Evolutionary conservation across 2,888 invertebrate genomes (phyloP).

Genomic region (Euzetes globulus): DNA sequence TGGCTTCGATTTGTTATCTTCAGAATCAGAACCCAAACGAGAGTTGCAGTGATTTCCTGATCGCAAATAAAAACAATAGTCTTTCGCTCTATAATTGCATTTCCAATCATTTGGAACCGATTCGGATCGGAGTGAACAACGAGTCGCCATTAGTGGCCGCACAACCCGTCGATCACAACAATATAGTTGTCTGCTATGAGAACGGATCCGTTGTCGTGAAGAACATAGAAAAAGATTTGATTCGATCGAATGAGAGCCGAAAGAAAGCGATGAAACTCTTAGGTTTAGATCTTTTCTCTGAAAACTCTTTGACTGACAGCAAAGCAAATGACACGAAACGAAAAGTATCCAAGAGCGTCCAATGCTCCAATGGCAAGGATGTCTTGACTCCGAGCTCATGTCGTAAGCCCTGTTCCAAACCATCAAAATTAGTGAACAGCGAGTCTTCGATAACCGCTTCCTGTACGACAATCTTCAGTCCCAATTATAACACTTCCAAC

Average conservation of each 20-base stretch:
- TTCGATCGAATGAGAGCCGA: conserved; percentile 24
- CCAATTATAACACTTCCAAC: conserved; percentile 30
- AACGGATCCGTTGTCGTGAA: conserved; percentile 34
- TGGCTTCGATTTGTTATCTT: conserved; percentile 32
- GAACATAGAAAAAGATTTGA: conserved; percentile 35
- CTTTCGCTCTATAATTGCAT: conserved; percentile 34
- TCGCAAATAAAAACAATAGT: conserved; percentile 34
- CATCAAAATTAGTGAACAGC: conserved; percentile 28
- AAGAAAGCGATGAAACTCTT: conserved; percentile 36
- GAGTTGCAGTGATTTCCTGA: conserved; percentile 27
- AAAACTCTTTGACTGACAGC: neutral
- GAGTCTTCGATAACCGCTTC: conserved; percentile 2
- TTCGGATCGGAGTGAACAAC: conserved; percentile 24
- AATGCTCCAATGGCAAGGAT: conserved; percentile 6
- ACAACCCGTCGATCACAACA: conserved; percentile 32
- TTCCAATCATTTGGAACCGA: conserved; percentile 18
- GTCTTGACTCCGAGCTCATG: neutral
- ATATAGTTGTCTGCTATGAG: conserved; percentile 36
- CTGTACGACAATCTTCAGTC: conserved; percentile 19
- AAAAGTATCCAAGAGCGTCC: conserved; percentile 19
- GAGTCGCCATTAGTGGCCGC: conserved; percentile 20
- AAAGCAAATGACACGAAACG: neutral
- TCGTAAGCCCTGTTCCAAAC: conserved; percentile 13
- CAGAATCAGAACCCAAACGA: neutral
- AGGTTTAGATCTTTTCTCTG: conserved; percentile 28